Evolutionary conservation across 2,113 vertebrate species (phyloP).

Genomic region (Xerus inauris): DNA sequence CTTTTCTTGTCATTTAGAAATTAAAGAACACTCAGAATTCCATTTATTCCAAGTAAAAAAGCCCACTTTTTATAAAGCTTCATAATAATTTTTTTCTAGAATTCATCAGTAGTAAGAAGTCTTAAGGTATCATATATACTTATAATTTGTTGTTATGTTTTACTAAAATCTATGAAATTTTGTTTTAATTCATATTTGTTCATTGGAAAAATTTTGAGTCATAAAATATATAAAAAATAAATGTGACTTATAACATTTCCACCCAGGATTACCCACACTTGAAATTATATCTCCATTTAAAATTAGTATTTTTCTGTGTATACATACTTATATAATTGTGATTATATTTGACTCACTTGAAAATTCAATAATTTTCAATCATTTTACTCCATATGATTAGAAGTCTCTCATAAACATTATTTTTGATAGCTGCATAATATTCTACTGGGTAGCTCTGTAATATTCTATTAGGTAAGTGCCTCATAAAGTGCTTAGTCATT

Average conservation of each 20-base stretch:
- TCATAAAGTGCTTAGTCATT: conserved; percentile 11
- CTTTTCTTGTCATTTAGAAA: background rate
- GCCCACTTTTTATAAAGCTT: background rate
- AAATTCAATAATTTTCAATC: background rate
- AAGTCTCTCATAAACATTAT: conserved; percentile 26
- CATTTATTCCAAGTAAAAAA: background rate
- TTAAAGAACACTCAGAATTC: background rate
- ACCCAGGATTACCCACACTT: background rate
- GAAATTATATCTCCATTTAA: conserved; percentile 41
- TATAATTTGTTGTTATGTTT: background rate
- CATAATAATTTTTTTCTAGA: background rate
- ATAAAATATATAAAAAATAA: conserved; percentile 19
- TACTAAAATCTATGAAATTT: background rate
- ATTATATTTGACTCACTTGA: conserved; percentile 44
- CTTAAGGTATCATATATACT: background rate
- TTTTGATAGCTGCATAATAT: conserved; percentile 32
- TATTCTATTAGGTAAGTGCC: background rate
- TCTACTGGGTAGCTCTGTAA: background rate
- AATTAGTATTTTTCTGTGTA: background rate
- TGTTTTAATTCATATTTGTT: conserved; percentile 39
- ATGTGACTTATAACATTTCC: background rate
- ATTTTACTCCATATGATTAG: conserved; percentile 14
- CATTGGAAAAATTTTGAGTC: background rate
- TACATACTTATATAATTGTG: background rate
- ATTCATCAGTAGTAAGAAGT: background rate